Base-by-base conservation (phyloP, 2,113 vertebrate genomes). In the Ursus arctos region DNA sequence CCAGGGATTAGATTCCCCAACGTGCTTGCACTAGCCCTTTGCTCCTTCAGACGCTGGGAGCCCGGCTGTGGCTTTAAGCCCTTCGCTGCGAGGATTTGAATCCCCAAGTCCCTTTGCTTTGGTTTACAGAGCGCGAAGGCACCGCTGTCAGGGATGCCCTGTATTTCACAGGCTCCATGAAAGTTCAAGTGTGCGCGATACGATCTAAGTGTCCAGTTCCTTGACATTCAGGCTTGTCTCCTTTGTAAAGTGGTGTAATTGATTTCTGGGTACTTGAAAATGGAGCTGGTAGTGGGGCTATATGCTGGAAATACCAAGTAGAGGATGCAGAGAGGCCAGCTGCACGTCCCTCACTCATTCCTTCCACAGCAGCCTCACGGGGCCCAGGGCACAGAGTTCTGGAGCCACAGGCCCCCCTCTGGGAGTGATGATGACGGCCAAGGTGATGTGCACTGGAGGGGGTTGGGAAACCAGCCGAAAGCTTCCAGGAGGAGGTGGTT, bases 221-320 rank as follows among this genome's bases (percentile, higher is more conserved):
- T 28, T 98, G 90, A 87, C 83, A 94, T 92, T 95, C 67, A 81
- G 88, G 4, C 67, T 82, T 4, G 53, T 91, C 67, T 87, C 83
- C 61, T 76, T 91, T 43, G 85, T 88, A 94, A 97, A 91, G 53
- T 31, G 36, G 80, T 96, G 6, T 47, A 24, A 94, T 72, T 89
- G 87, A 95, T 97, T 94, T 96, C 86, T 95, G 96, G 7, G 0
- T 67, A 69, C 88, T 90, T 6, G 19, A 55, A 92, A 88, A 43
- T 31, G 49, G 85, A 86, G 31, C 4, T 59, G 57, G 10, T 40
- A 18, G 21, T 92, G 81, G 55, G 49, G 14, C 69, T 4, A 19
- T 53, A 28, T 1, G 51, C 69, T 74, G 22, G 88, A 96, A 94
- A 90, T 87, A n/a, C 33, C 31, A 65, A 43, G 7, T 16, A 91